phyloP scores from a whole-genome alignment of 2,113 vertebrate species.

The Saccopteryx bilineata region DNA sequence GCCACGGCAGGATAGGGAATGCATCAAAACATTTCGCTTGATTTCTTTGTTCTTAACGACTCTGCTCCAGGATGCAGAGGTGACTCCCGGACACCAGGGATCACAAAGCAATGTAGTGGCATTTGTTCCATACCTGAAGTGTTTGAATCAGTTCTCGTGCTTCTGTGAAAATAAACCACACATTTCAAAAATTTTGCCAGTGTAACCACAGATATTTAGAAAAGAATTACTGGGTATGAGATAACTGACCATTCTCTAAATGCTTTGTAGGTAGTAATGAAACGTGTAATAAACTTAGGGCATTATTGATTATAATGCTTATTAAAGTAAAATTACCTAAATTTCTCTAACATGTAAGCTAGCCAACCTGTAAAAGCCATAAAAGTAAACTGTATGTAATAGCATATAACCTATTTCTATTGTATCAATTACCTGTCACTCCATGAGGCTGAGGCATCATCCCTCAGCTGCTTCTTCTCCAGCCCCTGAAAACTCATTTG shows the following conservation, averaged over 20 bases:
- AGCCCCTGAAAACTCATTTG: background rate
- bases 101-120: slow-evolving; percentile 46
- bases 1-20: background rate
- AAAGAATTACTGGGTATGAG: slow-evolving; percentile 37
- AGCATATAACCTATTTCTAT: background rate
- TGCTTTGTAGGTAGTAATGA: slow-evolving; percentile 35
- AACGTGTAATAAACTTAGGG: slow-evolving; percentile 17
- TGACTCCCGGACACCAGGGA: background rate
- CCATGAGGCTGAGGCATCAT: background rate
- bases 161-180: slow-evolving; percentile 81
- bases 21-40: background rate
- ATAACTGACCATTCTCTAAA: slow-evolving; percentile 70
- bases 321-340: slow-evolving; percentile 3
- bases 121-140: slow-evolving; percentile 81
- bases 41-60: slow-evolving; percentile 41
- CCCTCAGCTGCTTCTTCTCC: background rate
- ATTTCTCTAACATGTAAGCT: background rate
- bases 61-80: slow-evolving; percentile 21
- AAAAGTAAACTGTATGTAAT: background rate
- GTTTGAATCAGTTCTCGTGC: slow-evolving; percentile 48
- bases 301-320: slow-evolving; percentile 14
- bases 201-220: slow-evolving; percentile 65
- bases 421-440: background rate
- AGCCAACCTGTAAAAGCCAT: background rate
- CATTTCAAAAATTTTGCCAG: slow-evolving; percentile 57